Evolutionary conservation across 2,113 vertebrate genomes (phyloP).

Genomic region (Gopherus flavomarginatus): DNA sequence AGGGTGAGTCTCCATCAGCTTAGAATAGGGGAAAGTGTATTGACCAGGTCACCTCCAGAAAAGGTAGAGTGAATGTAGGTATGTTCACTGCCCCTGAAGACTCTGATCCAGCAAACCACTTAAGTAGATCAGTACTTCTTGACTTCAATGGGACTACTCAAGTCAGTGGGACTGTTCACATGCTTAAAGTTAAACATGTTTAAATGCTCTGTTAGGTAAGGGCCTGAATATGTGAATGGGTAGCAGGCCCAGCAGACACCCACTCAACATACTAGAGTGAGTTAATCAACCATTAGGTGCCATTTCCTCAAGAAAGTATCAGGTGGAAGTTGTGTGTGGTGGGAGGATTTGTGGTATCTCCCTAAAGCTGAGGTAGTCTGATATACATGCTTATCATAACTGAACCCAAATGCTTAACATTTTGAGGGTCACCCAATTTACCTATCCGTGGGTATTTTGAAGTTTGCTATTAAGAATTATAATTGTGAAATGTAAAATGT

Average conservation of each 20-base stretch:
- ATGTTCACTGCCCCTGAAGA: not conserved
- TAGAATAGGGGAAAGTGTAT: accelerated
- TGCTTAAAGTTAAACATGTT: not conserved
- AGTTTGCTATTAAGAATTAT: not conserved
- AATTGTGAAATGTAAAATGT: not conserved
- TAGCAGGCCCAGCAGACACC: not conserved
- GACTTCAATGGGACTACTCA: not conserved
- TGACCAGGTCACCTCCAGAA: not conserved
- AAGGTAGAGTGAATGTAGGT: not conserved
- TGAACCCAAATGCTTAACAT: not conserved
- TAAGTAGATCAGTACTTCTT: not conserved
- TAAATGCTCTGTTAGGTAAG: not conserved
- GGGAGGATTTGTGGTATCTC: not conserved
- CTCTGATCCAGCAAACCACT: not conserved
- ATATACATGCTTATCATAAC: not conserved
- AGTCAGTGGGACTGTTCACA: not conserved
- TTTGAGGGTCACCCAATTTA: not conserved
- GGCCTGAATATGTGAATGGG: not conserved
- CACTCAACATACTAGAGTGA: not conserved
- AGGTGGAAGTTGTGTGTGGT: not conserved
- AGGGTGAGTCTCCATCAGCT: not conserved
- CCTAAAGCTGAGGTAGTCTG: too few relatives aligned
- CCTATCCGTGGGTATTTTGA: not conserved
- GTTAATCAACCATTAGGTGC: not conserved
- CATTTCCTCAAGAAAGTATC: not conserved